Conservation (phyloP, 2,888 invertebrate species). For the Magallana nippona region DNA sequence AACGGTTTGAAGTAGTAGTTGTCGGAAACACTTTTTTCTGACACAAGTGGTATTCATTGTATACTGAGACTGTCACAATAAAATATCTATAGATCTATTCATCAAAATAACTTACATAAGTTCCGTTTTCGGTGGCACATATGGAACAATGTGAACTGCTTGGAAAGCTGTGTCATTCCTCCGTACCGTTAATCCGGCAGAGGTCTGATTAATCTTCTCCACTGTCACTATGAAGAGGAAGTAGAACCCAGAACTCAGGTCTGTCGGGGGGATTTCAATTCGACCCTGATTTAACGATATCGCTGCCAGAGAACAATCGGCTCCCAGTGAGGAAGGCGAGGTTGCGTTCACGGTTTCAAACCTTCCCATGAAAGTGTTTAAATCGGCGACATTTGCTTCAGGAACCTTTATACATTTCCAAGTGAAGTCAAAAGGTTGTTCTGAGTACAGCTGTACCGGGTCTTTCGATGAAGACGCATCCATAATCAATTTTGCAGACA, state of each 20-base stretch:
- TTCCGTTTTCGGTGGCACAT: constrained; percentile 9
- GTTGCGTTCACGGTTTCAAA: neutral
- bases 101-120: constrained; percentile 31
- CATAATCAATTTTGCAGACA: constrained; percentile 17
- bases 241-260: constrained; percentile 7
- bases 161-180: constrained; percentile 34
- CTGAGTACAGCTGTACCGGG: constrained; percentile 31
- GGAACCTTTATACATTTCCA: constrained; percentile 42
- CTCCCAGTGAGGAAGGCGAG: neutral
- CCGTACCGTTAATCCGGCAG: neutral
- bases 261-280: neutral
- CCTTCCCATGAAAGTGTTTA: neutral
- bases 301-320: neutral
- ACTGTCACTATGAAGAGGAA: constrained; percentile 44
- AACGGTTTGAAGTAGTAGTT: too few relatives aligned
- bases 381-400: neutral
- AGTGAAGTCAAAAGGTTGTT: constrained; percentile 40
- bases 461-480: constrained; percentile 42
- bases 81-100: too few relatives aligned
- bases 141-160: constrained; percentile 36
- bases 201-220: neutral
- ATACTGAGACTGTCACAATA: too few relatives aligned
- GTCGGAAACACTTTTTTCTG: too few relatives aligned
- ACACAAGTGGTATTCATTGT: too few relatives aligned
- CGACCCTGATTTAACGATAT: neutral